Evolutionary conservation across 2,888 invertebrate genomes (phyloP).

Genomic region (Choreutis nemorana): DNA sequence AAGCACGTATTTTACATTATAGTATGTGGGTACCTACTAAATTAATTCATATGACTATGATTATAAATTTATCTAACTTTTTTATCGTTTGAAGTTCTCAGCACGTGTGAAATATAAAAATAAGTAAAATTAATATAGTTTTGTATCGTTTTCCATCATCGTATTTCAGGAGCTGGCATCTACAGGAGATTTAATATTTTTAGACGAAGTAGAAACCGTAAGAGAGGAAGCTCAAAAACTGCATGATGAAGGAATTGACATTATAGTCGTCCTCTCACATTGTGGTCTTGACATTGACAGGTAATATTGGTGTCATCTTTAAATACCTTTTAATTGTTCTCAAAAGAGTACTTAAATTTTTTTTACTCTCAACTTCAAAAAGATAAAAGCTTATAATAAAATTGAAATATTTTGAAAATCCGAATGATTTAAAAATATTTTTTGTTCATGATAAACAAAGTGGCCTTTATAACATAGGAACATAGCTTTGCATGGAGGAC

Average conservation of each 20-base stretch:
- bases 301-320: constrained; percentile 17
- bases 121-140: too few relatives aligned
- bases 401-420: not conserved
- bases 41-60: too few relatives aligned
- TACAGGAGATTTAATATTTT: constrained; percentile 72
- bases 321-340: not conserved
- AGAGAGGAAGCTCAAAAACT: constrained; percentile 71
- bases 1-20: too few relatives aligned
- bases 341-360: too few relatives aligned
- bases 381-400: not conserved
- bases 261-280: constrained; percentile 84
- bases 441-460: not conserved
- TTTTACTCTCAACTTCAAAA: too few relatives aligned
- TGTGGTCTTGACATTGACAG: constrained; percentile 76
- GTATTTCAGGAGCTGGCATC: constrained; percentile 72
- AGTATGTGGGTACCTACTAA: too few relatives aligned
- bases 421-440: not conserved
- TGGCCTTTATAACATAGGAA: too few relatives aligned
- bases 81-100: too few relatives aligned
- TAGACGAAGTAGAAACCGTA: constrained; percentile 73
- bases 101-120: too few relatives aligned
- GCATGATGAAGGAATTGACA: constrained; percentile 70
- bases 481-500: constrained; percentile 74
- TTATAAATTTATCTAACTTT: too few relatives aligned
- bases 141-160: too few relatives aligned